Evolutionary conservation across 2,888 invertebrate species (phyloP).

Genomic region (Melinaea marsaeus): DNA sequence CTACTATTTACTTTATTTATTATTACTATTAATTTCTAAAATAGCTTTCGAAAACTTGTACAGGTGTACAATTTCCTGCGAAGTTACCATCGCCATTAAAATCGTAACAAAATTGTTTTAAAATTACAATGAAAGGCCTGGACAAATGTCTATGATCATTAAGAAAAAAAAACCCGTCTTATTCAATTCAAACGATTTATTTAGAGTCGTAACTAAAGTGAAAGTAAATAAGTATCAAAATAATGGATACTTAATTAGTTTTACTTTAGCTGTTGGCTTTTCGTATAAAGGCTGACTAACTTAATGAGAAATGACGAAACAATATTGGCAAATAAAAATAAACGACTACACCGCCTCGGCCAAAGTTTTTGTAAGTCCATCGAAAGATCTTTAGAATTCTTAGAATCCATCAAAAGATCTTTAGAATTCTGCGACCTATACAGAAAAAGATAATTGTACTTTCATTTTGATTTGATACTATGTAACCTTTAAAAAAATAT

Average conservation of each 20-base stretch:
- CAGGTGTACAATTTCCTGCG: too few species aligned
- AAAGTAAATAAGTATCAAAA: constrained; percentile 23
- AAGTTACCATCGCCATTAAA: too few species aligned
- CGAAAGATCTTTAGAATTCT: constrained; percentile 73
- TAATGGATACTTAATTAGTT: too few species aligned
- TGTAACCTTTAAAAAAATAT: too few species aligned
- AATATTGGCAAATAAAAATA: constrained; percentile 71
- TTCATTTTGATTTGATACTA: too few species aligned
- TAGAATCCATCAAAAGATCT: too few species aligned
- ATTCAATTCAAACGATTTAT: not conserved
- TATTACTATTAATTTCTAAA: too few species aligned
- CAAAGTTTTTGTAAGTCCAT: constrained; percentile 74
- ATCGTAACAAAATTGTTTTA: not conserved
- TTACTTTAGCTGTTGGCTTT: constrained; percentile 14
- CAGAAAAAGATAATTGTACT: constrained; percentile 34
- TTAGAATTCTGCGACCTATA: too few species aligned
- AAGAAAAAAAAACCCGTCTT: not conserved
- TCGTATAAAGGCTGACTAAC: constrained; percentile 32
- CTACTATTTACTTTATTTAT: too few species aligned
- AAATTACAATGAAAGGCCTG: not conserved
- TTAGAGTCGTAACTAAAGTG: constrained; percentile 7
- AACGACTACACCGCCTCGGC: constrained; percentile 62
- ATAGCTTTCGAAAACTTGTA: too few species aligned
- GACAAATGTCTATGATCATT: not conserved
- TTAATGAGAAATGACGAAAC: constrained; percentile 71